Base-by-base conservation (phyloP, 2,113 vertebrate species). In the Paradoxurus hermaphroditus region DNA sequence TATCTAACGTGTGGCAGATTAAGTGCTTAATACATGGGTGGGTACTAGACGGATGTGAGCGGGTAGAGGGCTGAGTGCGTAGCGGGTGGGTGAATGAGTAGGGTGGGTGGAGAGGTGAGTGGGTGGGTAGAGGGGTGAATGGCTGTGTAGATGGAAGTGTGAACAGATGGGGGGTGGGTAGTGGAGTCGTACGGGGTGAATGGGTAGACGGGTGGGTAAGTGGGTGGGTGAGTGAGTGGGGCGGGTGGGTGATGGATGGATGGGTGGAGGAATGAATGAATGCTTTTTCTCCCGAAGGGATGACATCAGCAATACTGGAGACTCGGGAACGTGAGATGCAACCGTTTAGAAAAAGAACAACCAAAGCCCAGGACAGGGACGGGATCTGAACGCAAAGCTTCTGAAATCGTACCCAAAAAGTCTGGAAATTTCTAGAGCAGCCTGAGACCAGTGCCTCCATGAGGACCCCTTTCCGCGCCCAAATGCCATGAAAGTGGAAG, bases 1-100 rank as follows among this genome's bases (percentile, higher is more conserved):
- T 14, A 25, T 31, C 44, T n/a, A 49, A 65, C 1, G 7, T 51
- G n/a, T 6, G 23, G 41, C 23, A 4, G 16, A 53, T 1, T 1
- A 18, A 3, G 4, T 25, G 44, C 46, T 36, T 31, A 36, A n/a
- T 10, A 15, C n/a, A 13, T 7, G 13, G 51, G 3, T 3, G 1
- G 44, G 7, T 6, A 31, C 12, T 1, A 21, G 41, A 63, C 1
- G 25, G 67, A 11, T 19, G 59, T 29, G n/a, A n/a, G n/a, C 10
- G 15, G 0, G 13, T 46, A 15, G 27, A 14, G 8, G 3, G 41
- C 5, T 34, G 16, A n/a, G 34, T 68, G 7, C 13, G 7, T 1
- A n/a, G n/a, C n/a, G 16, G 29, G 6, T 7, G 15, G 34, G 1
- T n/a, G 67, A 3, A 7, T 67, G 31, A n/a, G n/a, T n/a, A n/a